phyloP scores from a whole-genome alignment of 2,888 invertebrate species.

The Microplitis manilae region DNA sequence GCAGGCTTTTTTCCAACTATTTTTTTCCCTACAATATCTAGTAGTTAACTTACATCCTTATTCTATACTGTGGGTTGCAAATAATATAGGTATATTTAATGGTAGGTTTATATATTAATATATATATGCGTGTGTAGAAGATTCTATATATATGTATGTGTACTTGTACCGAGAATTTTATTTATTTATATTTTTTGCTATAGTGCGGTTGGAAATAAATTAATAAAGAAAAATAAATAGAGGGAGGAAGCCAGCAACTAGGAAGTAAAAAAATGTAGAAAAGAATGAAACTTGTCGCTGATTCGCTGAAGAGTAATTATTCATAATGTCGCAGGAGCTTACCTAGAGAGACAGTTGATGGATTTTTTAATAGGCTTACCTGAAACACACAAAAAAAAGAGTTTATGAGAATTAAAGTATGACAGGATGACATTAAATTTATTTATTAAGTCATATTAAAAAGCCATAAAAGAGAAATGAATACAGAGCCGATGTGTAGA shows the following conservation, averaged over 20 bases:
- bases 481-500: neutral
- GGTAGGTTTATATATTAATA: slow-evolving; percentile 9
- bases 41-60: slow-evolving; percentile 14
- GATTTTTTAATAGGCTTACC: slow-evolving; percentile 43
- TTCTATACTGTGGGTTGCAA: neutral
- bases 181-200: neutral
- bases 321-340: neutral
- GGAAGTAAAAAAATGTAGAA: neutral
- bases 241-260: neutral
- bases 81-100: neutral
- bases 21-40: neutral
- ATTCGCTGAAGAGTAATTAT: slow-evolving; percentile 3
- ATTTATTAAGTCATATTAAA: neutral
- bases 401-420: slow-evolving; percentile 24
- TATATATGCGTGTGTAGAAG: neutral
- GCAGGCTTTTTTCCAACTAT: neutral
- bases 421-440: slow-evolving; percentile 12
- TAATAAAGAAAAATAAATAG: slow-evolving; percentile 7
- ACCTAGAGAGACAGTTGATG: slow-evolving; percentile 3
- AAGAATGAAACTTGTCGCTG: neutral
- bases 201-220: neutral
- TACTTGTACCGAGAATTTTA: neutral
- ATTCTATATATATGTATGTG: neutral
- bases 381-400: slow-evolving; percentile 45
- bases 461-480: neutral